Conservation (phyloP, 2,888 invertebrate genomes). For the Ophion costatus region DNA sequence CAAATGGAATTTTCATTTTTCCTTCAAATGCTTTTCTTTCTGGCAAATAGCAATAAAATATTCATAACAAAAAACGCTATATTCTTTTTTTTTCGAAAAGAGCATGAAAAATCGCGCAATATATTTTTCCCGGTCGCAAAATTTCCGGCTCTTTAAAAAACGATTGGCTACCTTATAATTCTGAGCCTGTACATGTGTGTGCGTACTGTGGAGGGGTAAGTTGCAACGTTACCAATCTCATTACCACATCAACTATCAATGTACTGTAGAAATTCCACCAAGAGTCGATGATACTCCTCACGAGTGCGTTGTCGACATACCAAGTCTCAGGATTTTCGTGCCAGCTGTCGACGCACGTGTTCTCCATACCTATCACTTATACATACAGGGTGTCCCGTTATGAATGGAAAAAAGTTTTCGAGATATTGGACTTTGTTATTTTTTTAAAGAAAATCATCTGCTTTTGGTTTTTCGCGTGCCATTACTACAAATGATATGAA, state of each 20-base stretch:
- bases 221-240: conserved; percentile 1
- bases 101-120: neutral
- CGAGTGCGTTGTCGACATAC: conserved; percentile 26
- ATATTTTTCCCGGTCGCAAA: neutral
- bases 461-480: too few species aligned
- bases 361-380: conserved; percentile 23
- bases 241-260: conserved; percentile 27
- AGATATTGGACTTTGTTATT: neutral
- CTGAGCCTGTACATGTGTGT: neutral
- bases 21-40: too few species aligned
- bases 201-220: neutral
- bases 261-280: conserved; percentile 4
- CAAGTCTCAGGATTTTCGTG: conserved; percentile 40
- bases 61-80: too few species aligned
- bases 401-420: neutral
- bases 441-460: too few species aligned
- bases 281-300: conserved; percentile 6
- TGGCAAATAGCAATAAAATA: too few species aligned
- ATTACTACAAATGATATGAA: too few species aligned
- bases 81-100: too few species aligned
- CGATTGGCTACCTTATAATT: too few species aligned
- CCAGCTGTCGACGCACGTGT: conserved; percentile 63
- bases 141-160: too few species aligned
- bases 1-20: too few species aligned
- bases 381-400: neutral